Evolutionary conservation across 1,140 invertebrate species (phyloP).

Genomic region (Magallana gigas): DNA sequence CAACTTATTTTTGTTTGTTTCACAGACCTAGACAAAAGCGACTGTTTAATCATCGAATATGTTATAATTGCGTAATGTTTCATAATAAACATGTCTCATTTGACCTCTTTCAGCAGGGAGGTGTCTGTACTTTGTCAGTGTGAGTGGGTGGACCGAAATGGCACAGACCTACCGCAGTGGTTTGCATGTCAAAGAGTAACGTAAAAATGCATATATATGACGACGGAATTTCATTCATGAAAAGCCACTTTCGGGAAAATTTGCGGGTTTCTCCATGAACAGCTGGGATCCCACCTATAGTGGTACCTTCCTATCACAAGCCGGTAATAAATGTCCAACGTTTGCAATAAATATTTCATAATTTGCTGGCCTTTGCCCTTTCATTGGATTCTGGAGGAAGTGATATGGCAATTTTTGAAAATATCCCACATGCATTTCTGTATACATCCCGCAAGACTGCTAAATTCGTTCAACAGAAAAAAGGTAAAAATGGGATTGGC

Average conservation of each 20-base stretch:
- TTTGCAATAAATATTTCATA: background rate
- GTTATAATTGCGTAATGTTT: too few species aligned
- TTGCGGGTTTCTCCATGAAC: background rate
- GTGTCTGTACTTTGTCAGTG: background rate
- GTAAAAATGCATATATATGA: background rate
- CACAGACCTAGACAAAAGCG: too few species aligned
- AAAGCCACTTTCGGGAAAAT: background rate
- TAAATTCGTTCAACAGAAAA: too few species aligned
- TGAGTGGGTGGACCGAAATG: background rate
- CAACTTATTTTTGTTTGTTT: too few species aligned
- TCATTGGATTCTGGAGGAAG: too few species aligned
- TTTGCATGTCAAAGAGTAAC: background rate
- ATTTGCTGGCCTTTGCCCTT: too few species aligned
- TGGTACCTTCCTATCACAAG: background rate
- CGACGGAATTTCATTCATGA: slow-evolving; percentile 12
- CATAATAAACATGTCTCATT: background rate
- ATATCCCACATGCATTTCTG: too few species aligned
- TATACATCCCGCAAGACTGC: too few species aligned
- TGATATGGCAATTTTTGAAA: too few species aligned
- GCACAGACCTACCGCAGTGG: background rate
- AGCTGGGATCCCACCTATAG: background rate
- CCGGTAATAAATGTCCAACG: background rate
- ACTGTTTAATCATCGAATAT: too few species aligned
- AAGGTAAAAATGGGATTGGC: too few species aligned
- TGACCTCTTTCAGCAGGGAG: background rate